Base-by-base conservation (phyloP, 2,888 invertebrate genomes). In the Arrhopalites spinosus region DNA sequence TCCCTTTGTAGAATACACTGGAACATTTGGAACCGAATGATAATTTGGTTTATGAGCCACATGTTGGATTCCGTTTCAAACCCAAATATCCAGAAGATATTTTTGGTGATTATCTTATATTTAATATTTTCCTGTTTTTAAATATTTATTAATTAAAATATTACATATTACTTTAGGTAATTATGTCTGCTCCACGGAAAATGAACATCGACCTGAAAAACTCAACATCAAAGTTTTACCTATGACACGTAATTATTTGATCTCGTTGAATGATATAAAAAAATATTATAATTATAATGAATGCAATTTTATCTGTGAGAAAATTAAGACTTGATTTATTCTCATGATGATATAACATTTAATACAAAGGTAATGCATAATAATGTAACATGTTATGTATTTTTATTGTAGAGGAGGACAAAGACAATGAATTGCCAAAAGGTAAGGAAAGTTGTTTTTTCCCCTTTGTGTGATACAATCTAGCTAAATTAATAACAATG, bases 31-130 rank as follows among this genome's bases (percentile, higher is more conserved):
- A 71, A 15, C 61, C 59, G 43, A 71, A 71, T 43, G 17, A 30
- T 3, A 59, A 8, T 20, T 13, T 71, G 13, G 23, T 20, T 1
- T 81, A 67, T 70, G 77, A 81, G 29, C 76, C 78, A 7, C 69
- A 75, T 17, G 71, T 68, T 53, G 81, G 81, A 20, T 82, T 80
- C 59, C 77, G 77, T 27, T 23, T 81, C 17, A 78, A 77, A 61
- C 78, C 76, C 75, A 76, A 76, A 68, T 77, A 76, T 13, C 64
- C 36, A 29, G 73, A 75, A 11, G 71, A 79, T 7, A 53, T 78
- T 43, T 78, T 74, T 2, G 50, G 50, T 7, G 25, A 11, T 5
- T 68, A 50, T 69, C 50, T 69, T 17, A 64, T 80, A 20, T n/a
- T n/a, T 56, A 15, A 56, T 5, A 56, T 15, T n/a, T 56, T 56